These are phyloP conservation scores for Steinernema scapterisci DNA, from an alignment of 2,888 invertebrate species.

Conservation along the genomic window DNA sequence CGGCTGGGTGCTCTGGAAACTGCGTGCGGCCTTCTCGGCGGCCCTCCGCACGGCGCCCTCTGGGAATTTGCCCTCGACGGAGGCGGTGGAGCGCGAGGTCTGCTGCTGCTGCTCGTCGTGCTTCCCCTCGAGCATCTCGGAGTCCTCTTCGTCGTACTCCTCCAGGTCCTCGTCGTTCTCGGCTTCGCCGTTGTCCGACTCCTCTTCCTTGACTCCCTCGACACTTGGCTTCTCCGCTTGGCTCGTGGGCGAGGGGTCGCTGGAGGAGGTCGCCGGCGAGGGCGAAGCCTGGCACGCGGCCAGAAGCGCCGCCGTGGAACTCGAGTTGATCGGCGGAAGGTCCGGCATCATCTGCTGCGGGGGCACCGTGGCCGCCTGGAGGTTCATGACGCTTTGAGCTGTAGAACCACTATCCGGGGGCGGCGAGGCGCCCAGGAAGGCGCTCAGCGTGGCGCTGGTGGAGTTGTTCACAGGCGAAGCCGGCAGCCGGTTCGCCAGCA, in stretches of 20 bases:
- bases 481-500: conserved; percentile 54
- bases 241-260: conserved; percentile 12
- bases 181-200: conserved; percentile 23
- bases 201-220: conserved; percentile 25
- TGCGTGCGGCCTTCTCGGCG: conserved; percentile 65
- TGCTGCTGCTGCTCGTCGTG: conserved; percentile 25
- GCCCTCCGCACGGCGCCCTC: conserved; percentile 66
- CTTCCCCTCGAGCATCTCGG: conserved; percentile 20
- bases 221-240: background rate
- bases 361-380: background rate
- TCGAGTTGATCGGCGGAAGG: conserved; percentile 10
- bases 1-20: conserved; percentile 66
- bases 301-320: conserved; percentile 34
- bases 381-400: background rate
- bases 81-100: conserved; percentile 16
- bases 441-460: conserved; percentile 1
- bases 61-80: conserved; percentile 50
- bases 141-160: conserved; percentile 32
- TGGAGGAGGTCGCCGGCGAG: conserved; percentile 10
- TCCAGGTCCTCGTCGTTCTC: conserved; percentile 37
- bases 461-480: conserved; percentile 37
- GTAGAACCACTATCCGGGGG: background rate
- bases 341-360: background rate
- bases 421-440: conserved; percentile 5
- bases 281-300: conserved; percentile 42